Evolutionary conservation across 2,888 invertebrate species (phyloP).

Genomic region (Stenotaenia linearis): DNA sequence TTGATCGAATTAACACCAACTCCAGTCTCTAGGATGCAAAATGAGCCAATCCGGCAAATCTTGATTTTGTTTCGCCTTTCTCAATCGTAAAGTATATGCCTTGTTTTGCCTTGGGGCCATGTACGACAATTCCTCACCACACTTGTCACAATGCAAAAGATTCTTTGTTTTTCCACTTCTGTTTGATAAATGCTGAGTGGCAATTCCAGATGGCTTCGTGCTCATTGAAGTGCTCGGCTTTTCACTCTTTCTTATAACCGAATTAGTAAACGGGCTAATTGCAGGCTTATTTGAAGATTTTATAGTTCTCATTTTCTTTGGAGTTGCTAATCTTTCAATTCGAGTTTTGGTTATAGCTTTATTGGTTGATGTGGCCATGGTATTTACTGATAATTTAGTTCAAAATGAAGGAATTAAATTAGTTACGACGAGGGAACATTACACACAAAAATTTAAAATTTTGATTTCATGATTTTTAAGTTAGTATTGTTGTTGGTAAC

Average conservation of each 20-base stretch:
- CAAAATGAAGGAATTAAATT: no score
- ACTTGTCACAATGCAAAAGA: neutral
- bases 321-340: neutral
- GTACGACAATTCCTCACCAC: neutral
- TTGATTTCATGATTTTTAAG: no score
- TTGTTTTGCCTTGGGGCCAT: neutral
- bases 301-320: neutral
- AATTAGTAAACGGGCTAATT: neutral
- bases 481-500: no score
- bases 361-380: neutral
- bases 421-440: no score
- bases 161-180: neutral
- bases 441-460: no score
- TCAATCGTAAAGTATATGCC: neutral
- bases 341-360: neutral
- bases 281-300: neutral
- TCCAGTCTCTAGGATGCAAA: neutral
- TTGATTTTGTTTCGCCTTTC: neutral
- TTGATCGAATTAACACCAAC: neutral
- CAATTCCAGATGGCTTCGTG: neutral
- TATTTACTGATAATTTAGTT: no score
- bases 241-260: neutral
- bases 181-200: neutral
- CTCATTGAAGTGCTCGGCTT: neutral
- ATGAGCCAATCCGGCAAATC: neutral